Percentiles rank a stretch among this genome's conserved stretches.
Conservation (phyloP, 1,140 invertebrate species). For the Lethrus apterus region DNA sequence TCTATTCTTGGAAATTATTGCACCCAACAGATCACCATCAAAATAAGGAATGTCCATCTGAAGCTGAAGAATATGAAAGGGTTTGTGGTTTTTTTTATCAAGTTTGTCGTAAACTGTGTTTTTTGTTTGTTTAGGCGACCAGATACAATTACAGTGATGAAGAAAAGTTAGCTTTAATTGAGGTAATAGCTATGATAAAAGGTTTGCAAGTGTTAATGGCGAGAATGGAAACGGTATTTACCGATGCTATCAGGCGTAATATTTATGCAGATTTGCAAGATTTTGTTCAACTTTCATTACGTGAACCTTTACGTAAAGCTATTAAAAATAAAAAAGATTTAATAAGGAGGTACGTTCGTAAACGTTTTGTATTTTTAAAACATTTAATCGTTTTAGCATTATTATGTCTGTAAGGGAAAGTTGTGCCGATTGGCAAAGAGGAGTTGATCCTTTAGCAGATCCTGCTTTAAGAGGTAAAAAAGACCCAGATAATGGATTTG, state of each 20-base stretch:
- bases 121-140: slow-evolving; percentile 60
- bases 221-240: slow-evolving; percentile 95
- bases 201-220: slow-evolving; percentile 96
- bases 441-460: slow-evolving; percentile 86
- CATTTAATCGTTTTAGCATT: slow-evolving; percentile 54
- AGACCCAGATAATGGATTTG: slow-evolving; percentile 83
- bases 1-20: slow-evolving; percentile 97
- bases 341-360: slow-evolving; percentile 65
- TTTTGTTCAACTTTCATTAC: slow-evolving; percentile 85
- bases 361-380: slow-evolving; percentile 4
- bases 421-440: slow-evolving; percentile 92
- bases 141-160: slow-evolving; percentile 96
- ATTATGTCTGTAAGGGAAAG: slow-evolving; percentile 93
- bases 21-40: slow-evolving; percentile 97
- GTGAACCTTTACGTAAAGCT: slow-evolving; percentile 92
- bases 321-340: slow-evolving; percentile 98
- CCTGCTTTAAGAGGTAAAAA: slow-evolving; percentile 93
- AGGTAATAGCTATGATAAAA: slow-evolving; percentile 99
- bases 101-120: too few species aligned
- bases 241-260: slow-evolving; percentile 88
- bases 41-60: slow-evolving; percentile 89
- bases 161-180: slow-evolving; percentile 97
- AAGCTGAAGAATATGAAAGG: slow-evolving; percentile 99
- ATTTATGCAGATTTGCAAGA: slow-evolving; percentile 97
- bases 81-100: too few species aligned